Percentiles rank a stretch among this genome's conserved stretches.
These are phyloP conservation scores for Epizoanthus scotinus DNA, from an alignment of 92 coral and sea anemone genomes.

Conservation along the genomic window DNA sequence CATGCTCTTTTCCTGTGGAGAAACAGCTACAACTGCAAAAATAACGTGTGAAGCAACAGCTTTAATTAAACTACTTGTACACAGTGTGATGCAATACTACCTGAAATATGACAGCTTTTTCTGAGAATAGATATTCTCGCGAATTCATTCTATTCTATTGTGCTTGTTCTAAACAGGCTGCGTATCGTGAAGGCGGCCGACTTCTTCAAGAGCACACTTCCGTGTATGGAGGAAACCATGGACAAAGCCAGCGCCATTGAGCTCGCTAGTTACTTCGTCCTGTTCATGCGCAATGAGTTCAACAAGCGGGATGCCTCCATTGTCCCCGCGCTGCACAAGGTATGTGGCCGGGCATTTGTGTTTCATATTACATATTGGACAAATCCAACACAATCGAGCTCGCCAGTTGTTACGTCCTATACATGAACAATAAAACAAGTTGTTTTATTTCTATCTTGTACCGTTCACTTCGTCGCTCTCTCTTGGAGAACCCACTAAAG, in stretches of 20 bases:
- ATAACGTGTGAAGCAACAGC: too few species aligned
- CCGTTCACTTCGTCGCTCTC: too few species aligned
- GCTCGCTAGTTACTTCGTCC: slow-evolving; percentile 64
- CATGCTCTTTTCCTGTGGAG: too few species aligned
- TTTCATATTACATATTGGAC: slow-evolving; percentile 54
- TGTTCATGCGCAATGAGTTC: slow-evolving; percentile 75
- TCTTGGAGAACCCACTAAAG: too few species aligned
- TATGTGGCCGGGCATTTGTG: neutral
- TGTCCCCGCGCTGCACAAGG: slow-evolving; percentile 73
- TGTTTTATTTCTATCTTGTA: too few species aligned
- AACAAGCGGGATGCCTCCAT: slow-evolving; percentile 57
- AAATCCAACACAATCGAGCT: slow-evolving; percentile 73
- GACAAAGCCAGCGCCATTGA: slow-evolving; percentile 88
- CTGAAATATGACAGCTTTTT: too few species aligned
- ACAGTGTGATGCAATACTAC: too few species aligned
- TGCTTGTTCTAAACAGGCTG: slow-evolving; percentile 47
- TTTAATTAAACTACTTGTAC: too few species aligned
- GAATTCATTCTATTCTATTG: neutral
- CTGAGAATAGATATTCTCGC: too few species aligned
- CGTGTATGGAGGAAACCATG: slow-evolving; percentile 83
- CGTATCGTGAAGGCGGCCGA: slow-evolving; percentile 89
- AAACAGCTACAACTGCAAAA: too few species aligned
- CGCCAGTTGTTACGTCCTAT: slow-evolving; percentile 65
- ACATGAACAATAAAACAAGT: slow-evolving; percentile 64
- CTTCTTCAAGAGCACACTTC: slow-evolving; percentile 73